Conservation (phyloP, 2,113 vertebrate genomes). For the Hiodon tergisus region DNA sequence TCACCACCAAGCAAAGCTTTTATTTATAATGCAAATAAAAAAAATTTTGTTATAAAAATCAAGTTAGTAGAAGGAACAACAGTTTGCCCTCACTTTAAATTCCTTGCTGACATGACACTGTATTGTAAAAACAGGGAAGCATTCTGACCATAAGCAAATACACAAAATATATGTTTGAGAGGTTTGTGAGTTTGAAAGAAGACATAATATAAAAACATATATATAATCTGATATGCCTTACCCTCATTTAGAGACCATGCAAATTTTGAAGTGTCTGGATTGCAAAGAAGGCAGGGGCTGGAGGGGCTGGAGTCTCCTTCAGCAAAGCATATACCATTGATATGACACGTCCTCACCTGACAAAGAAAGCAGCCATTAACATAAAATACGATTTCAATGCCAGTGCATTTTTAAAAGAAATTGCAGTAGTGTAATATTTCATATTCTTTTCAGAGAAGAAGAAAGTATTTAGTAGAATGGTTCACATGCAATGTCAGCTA, state of each 20-base stretch:
- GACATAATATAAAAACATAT: background rate
- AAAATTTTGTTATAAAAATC: no score
- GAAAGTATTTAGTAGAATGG: background rate
- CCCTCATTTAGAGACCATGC: constrained; percentile 67
- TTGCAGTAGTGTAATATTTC: background rate
- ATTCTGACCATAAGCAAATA: no score
- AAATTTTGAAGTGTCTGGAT: constrained; percentile 56
- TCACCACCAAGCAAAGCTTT: no score
- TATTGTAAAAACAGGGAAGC: no score
- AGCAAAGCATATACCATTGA: constrained; percentile 64
- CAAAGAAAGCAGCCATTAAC: background rate
- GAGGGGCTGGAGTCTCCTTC: constrained; percentile 55
- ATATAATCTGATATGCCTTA: constrained; percentile 34
- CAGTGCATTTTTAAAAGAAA: no score
- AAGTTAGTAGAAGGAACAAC: no score
- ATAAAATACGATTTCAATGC: no score
- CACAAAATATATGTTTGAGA: no score
- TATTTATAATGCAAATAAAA: no score
- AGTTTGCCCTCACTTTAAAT: no score
- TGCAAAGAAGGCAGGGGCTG: constrained; percentile 63
- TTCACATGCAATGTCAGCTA: background rate
- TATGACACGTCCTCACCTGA: constrained; percentile 63
- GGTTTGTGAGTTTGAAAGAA: background rate
- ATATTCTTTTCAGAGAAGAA: background rate
- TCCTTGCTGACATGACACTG: no score